phyloP scores from a whole-genome alignment of 2,888 invertebrate species.

The Cantharis rustica region DNA sequence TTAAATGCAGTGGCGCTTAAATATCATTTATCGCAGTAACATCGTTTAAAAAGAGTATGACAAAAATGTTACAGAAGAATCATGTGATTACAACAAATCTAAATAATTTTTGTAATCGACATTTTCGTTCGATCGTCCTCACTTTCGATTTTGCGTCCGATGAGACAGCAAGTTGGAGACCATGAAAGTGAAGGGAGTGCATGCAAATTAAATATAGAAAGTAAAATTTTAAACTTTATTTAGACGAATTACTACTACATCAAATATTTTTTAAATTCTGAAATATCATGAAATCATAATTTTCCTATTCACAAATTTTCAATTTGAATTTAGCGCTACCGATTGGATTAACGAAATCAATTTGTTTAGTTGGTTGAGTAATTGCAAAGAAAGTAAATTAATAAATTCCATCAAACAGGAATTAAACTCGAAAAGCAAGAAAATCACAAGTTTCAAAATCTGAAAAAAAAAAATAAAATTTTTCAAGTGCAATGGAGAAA shows the following conservation, averaged over 20 bases:
- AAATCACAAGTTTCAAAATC: background rate
- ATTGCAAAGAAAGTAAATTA: background rate
- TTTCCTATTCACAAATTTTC: background rate
- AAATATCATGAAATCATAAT: background rate
- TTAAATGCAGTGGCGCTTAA: slow-evolving; percentile 15
- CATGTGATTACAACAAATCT: background rate
- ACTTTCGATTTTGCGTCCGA: background rate
- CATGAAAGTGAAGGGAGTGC: slow-evolving; percentile 33
- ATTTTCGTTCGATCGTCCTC: background rate
- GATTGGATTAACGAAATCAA: background rate
- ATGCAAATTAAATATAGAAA: slow-evolving; percentile 32
- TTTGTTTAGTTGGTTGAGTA: background rate
- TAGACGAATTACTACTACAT: slow-evolving; percentile 10
- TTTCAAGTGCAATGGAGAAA: background rate
- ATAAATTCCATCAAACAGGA: background rate
- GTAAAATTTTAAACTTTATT: slow-evolving; percentile 28
- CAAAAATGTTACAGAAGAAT: background rate
- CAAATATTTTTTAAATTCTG: background rate
- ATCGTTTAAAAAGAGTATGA: background rate
- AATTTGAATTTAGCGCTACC: background rate
- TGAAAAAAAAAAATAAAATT: background rate
- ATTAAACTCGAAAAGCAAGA: background rate
- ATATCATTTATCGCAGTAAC: slow-evolving; percentile 6
- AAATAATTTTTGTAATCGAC: background rate
- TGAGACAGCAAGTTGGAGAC: slow-evolving; percentile 2